Percentiles rank a stretch among this genome's conserved stretches.
Evolutionary conservation across 1,140 invertebrate species (phyloP).

Genomic region (Hylaeus anthracinus): DNA sequence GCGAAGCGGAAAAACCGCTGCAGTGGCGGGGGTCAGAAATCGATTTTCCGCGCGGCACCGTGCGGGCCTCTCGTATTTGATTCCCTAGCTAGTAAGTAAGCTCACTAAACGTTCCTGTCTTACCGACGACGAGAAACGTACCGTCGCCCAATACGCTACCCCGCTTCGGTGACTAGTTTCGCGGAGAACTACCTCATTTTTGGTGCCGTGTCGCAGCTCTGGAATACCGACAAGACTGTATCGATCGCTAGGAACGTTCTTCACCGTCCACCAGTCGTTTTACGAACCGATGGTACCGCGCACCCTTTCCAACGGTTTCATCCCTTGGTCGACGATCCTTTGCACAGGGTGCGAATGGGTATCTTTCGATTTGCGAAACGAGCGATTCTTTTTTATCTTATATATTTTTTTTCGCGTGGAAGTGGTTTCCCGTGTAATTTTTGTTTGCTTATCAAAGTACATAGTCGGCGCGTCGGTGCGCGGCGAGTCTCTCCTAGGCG

Average conservation of each 20-base stretch:
- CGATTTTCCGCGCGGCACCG: slow-evolving; percentile 61
- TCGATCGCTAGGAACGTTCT: not conserved
- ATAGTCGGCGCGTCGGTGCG: too few relatives aligned
- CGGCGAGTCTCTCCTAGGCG: not conserved
- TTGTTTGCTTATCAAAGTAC: too few relatives aligned
- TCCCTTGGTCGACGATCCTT: too few relatives aligned
- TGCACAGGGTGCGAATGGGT: too few relatives aligned
- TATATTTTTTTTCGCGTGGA: too few relatives aligned
- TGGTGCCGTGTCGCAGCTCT: not conserved
- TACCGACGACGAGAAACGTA: slow-evolving; percentile 61
- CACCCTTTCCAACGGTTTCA: too few relatives aligned
- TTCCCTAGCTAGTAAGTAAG: slow-evolving; percentile 63
- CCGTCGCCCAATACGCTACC: slow-evolving; percentile 19
- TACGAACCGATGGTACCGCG: not conserved
- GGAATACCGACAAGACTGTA: slow-evolving; percentile 15
- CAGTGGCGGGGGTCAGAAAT: slow-evolving; percentile 72
- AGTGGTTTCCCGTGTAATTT: too few relatives aligned
- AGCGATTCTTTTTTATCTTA: too few relatives aligned
- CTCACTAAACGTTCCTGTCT: slow-evolving; percentile 60
- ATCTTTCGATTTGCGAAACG: too few relatives aligned
- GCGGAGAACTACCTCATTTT: slow-evolving; percentile 45
- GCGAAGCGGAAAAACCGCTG: slow-evolving; percentile 27
- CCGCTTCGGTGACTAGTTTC: slow-evolving; percentile 33
- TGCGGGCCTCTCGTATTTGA: slow-evolving; percentile 60
- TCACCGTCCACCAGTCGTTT: not conserved